Base-by-base conservation (phyloP, 2,113 vertebrate genomes). In the Boulengeromyrus knoepffleri region DNA sequence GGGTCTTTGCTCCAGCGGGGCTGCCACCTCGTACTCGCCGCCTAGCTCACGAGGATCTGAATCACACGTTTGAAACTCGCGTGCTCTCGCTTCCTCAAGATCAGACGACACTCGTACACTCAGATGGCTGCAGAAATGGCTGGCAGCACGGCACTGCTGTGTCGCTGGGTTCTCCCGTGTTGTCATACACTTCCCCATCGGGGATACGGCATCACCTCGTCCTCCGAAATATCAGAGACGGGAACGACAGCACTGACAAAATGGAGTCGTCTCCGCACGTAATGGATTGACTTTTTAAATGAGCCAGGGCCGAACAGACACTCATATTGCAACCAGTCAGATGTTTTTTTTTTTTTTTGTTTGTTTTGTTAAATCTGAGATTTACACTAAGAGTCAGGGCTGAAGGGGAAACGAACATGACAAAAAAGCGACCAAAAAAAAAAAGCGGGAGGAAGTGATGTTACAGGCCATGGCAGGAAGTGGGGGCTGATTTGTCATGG, bases 391-490 rank as follows among this genome's bases (percentile, higher is more conserved):
- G 80, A 53, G n/a, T 45, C 39, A 45, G 21, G 17, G 52, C 19
- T 88, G 39, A 53, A 39, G 50, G 47, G 58, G 62, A 77, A 52
- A 52, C 15, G 17, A 47, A 53, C 5, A 31, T 31, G 77, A 85
- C n/a, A 47, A 86, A 49, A 52, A 74, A 89, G 87, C 90, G 85
- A 92, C 89, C 88, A 39, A 56, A 86, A 86, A 85, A 89, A 15
- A 86, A 85, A 89, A 17, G 53, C 39, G 3, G 42, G 36, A 89
- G 93, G 93, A 95, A 93, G 94, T 95, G 94, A 94, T 93, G 94
- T 96, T 95, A 95, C 94, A 93, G 93, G 93, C 92, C 93, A 92
- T 92, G 92, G 95, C 95, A 96, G 95, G 95, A 96, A 95, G 93
- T 95, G 92, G 77, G 74, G 85, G 89, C 66, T 74, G 85, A 39